Evolutionary conservation across 1,140 invertebrate genomes (phyloP), one percentile per base, ranked within the genome.

Genomic region (Diplogasteroides magnus): DNA sequence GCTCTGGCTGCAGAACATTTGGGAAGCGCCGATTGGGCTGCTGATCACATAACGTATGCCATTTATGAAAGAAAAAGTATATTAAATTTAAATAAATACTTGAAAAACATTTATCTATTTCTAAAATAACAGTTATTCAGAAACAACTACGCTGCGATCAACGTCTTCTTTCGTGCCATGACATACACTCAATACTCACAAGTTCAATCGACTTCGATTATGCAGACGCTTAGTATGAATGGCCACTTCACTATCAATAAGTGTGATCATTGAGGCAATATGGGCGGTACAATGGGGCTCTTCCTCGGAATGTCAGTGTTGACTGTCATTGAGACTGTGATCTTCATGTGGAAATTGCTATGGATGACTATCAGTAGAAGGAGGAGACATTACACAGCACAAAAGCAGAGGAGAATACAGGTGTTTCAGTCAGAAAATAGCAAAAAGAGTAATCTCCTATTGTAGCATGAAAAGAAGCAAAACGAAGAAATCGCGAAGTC

Each of bases 81-180:
- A n/a, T n/a, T n/a, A n/a, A n/a, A n/a, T n/a, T n/a, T n/a, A n/a
- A n/a, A n/a, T n/a, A n/a, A n/a, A n/a, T n/a, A n/a, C n/a, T n/a
- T n/a, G n/a, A n/a, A n/a, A n/a, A n/a, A n/a, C n/a, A n/a, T n/a
- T n/a, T n/a, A n/a, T n/a, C 37, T 48, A 48, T 48, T 48, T 6
- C 37, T 6, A 48, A 48, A 48, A 48, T 48, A 48, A 11, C 6
- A 48, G 37, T 48, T 48, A 65, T 80, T 64, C 58, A 80, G 79
- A 57, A 48, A 64, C 23, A 79, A 80, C 27, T 77, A 78, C 66
- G 70, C 77, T 31, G 71, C 75, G 1, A 75, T 81, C n/a, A 79
- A 82, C 57, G 77, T 81, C n/a, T 81, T 80, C 61, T 81, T 75
- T 37, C 78, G 79, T 31, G 79, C 82, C 56, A 82, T 82, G 72